These are phyloP conservation scores for Mesorhabditis sp. DNA, from an alignment of 2,888 invertebrate species.

Conservation along the genomic window DNA sequence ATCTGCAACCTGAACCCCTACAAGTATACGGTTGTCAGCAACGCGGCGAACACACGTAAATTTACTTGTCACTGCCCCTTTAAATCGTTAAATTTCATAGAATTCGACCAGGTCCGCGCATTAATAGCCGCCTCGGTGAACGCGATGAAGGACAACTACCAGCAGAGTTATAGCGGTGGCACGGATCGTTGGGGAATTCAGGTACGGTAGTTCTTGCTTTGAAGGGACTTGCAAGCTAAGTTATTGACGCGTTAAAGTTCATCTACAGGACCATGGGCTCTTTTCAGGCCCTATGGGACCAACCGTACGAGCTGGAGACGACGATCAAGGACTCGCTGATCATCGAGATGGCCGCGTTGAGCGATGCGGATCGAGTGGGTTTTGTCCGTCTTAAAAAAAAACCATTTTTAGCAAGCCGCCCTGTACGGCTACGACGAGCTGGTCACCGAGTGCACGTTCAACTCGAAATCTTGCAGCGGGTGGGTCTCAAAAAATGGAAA, in stretches of 20 bases:
- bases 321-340: conserved; percentile 23
- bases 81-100: not conserved
- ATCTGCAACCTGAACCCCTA: conserved; percentile 42
- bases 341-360: conserved; percentile 21
- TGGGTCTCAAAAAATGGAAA: conserved; percentile 9
- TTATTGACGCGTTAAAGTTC: no score
- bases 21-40: conserved; percentile 26
- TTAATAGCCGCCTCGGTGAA: conserved; percentile 22
- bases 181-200: not conserved
- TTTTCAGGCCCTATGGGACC: conserved; percentile 16
- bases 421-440: conserved; percentile 29
- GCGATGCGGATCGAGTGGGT: conserved; percentile 10
- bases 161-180: not conserved
- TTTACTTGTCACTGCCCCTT: not conserved
- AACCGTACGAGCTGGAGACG: conserved; percentile 22
- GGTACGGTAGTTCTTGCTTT: not conserved
- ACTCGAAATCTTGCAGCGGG: conserved; percentile 23
- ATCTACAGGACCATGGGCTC: not conserved
- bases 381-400: no score
- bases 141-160: conserved; percentile 11
- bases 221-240: no score
- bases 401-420: conserved; percentile 11
- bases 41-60: not conserved
- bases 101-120: not conserved
- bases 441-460: conserved; percentile 35